Base-by-base conservation (phyloP, 2,888 invertebrate species). In the Nezara viridula region DNA sequence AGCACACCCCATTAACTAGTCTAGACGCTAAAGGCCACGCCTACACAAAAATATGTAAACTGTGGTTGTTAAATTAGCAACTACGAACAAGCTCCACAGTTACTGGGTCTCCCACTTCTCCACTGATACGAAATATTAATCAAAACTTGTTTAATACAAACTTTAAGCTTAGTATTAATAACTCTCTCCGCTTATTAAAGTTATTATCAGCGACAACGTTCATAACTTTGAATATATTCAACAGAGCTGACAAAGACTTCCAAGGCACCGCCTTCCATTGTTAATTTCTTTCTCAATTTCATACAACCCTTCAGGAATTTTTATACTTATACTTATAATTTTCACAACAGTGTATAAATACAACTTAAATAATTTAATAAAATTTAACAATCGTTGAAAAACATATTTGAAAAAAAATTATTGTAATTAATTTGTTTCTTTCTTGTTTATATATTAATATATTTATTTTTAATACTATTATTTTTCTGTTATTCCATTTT, bases 71-170 rank as follows among this genome's bases (percentile, higher is more conserved):
- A 9, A 16, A 19, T 2, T 37, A 73, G 7, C 66, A 73, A 37
- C 19, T 37, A 73, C 32, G 27, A 60, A 27, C 66, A 73, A 73
- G 66, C 19, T 7, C 32, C 19, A 5, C 19, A 73, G 66, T 19
- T 16, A 4, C 66, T 19, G 9, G 32, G 32, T 37, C 66, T 73
- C 66, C 19, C 66, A 37, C 19, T 37, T 73, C 66, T 73, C 60
- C 55, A 7, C 66, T 73, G 66, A 73, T 73, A 73, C 66, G 66
- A 73, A 73, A 73, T 73, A 73, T 73, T 73, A 73, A 73, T 73
- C 66, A 73, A 73, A 73, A 73, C 66, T 73, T 73, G 66, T 73
- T 73, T 73, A 73, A 73, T 73, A 73, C 66, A 73, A 73, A 73
- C 66, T 73, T 73, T 73, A 73, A 73, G 66, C 66, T 73, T 73